Conservation (phyloP, 2,797 vertebrate species). For the Mastacembelus armatus region DNA sequence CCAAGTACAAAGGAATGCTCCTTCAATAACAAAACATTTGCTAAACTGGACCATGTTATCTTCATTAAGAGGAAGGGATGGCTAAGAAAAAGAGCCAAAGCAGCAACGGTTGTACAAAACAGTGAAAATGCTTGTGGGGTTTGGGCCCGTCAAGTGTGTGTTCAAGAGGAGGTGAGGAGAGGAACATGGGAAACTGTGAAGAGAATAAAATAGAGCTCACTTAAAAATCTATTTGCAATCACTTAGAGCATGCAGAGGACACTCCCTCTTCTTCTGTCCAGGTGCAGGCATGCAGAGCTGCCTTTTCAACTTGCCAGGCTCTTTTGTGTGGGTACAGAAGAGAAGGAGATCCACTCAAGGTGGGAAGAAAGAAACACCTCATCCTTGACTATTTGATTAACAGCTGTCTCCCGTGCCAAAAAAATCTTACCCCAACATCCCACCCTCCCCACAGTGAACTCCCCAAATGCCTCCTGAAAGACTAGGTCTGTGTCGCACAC, state of each 20-base stretch:
- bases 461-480: conserved; percentile 70
- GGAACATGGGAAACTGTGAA: conserved; percentile 19
- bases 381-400: conserved; percentile 87
- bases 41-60: conserved; percentile 69
- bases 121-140: conserved; percentile 25
- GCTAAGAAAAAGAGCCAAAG: conserved; percentile 26
- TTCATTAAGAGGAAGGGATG: conserved; percentile 63
- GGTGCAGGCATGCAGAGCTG: conserved; percentile 79
- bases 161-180: conserved; percentile 29
- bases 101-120: conserved; percentile 38
- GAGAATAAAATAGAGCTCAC: conserved; percentile 38
- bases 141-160: conserved; percentile 35
- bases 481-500: conserved; percentile 83
- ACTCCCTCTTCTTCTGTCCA: conserved; percentile 70
- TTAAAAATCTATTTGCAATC: conserved; percentile 60
- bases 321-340: conserved; percentile 69
- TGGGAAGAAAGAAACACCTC: conserved; percentile 79
- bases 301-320: conserved; percentile 57
- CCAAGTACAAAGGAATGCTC: conserved; percentile 68
- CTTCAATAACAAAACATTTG: conserved; percentile 73
- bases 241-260: conserved; percentile 57
- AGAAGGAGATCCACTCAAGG: conserved; percentile 69
- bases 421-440: conserved; percentile 43
- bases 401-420: conserved; percentile 79
- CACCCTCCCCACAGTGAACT: conserved; percentile 27